Conservation (phyloP, 2,113 vertebrate species). For the Odocoileus virginianus region DNA sequence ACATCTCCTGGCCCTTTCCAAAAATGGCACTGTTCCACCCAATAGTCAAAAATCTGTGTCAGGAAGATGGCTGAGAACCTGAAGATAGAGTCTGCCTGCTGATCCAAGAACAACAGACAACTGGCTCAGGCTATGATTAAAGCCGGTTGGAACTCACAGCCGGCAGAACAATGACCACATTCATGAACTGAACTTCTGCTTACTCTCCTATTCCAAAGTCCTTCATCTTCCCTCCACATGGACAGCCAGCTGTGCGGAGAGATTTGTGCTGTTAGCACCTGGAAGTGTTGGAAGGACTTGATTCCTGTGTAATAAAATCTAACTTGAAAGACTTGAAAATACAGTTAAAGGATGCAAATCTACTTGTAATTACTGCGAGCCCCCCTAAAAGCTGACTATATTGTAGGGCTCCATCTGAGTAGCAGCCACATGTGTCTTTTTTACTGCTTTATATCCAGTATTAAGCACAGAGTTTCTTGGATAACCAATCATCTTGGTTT, state of each 20-base stretch:
- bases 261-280: conserved; percentile 52
- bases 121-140: conserved; percentile 41
- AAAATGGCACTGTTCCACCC: conserved; percentile 5
- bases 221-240: conserved; percentile 30
- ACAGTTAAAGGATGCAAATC: not conserved
- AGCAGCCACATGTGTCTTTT: not conserved
- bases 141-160: conserved; percentile 54
- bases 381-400: not conserved
- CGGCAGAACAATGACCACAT: conserved; percentile 49
- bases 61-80: conserved; percentile 40
- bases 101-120: conserved; percentile 63
- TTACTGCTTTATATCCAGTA: not conserved
- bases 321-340: conserved; percentile 15
- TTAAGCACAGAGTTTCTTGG: not conserved
- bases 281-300: not conserved
- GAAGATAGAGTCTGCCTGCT: conserved; percentile 11
- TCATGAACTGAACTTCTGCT: conserved; percentile 58
- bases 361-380: not conserved
- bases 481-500: not conserved
- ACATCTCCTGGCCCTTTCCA: not conserved
- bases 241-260: conserved; percentile 23
- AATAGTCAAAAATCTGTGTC: conserved; percentile 39
- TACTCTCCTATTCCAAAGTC: conserved; percentile 29
- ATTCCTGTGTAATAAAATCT: not conserved
- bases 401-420: not conserved